Evolutionary conservation across 2,113 vertebrate species (phyloP).

Genomic region (Baryphthengus martii): DNA sequence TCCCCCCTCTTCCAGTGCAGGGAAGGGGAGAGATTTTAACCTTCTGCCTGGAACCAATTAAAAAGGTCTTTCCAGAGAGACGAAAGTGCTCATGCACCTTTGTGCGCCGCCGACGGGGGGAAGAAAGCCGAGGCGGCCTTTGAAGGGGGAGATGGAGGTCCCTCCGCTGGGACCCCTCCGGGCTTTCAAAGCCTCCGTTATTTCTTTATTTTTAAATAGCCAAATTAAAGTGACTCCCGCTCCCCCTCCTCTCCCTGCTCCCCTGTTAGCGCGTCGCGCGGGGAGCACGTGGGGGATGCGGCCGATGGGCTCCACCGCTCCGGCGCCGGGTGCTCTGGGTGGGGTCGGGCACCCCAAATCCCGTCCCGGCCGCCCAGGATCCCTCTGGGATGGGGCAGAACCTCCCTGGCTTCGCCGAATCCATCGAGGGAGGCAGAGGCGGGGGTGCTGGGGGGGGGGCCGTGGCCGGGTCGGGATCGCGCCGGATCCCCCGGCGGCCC

Average conservation of each 20-base stretch:
- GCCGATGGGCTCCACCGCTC: background rate
- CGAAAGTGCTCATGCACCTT: conserved; percentile 64
- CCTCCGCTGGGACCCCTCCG: conserved; percentile 69
- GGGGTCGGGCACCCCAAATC: background rate
- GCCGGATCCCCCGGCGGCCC: background rate
- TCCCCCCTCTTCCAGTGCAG: background rate
- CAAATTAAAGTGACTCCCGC: conserved; percentile 65
- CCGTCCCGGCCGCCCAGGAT: background rate
- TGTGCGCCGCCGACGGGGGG: conserved; percentile 57
- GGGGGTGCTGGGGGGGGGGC: background rate
- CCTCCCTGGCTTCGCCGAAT: accelerated
- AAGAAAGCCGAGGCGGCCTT: conserved; percentile 70
- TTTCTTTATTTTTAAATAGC: conserved; percentile 73
- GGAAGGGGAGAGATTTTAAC: conserved; percentile 69
- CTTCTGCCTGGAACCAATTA: conserved; percentile 77
- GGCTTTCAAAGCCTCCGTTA: conserved; percentile 68
- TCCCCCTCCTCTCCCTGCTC: conserved; percentile 39
- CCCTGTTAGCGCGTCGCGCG: background rate
- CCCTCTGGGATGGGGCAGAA: background rate
- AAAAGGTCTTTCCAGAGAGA: conserved; percentile 73
- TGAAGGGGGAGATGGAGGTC: conserved; percentile 68
- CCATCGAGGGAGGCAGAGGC: background rate
- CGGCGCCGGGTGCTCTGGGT: background rate
- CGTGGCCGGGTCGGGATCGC: background rate
- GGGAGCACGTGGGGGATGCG: background rate